Base-by-base conservation (phyloP, 1,140 invertebrate genomes). In the Zaprionus vittiger region DNA sequence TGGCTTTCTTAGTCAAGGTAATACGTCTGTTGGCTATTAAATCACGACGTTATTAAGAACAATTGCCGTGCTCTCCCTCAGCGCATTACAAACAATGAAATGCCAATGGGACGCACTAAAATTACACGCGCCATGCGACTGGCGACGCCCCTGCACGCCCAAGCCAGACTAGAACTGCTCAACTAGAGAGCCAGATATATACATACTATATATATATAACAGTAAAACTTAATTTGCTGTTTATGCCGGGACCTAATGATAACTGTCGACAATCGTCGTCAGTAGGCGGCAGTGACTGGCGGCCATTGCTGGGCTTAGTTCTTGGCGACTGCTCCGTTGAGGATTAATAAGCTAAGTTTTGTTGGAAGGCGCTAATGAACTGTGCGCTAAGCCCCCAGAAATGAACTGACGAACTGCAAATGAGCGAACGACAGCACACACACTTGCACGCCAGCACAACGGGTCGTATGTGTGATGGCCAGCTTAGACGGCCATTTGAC, bases 211-310 rank as follows among this genome's bases (percentile, higher is more conserved):
- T 75, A 83, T 87, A 77, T 85, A 77, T 74, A 85, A 76, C 76
- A 85, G 75, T 89, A 91, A 89, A 89, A 90, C 85, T 89, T 90
- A 89, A 89, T 89, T 91, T 90, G 81, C 67, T 89, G 85, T 89
- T 89, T 89, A 89, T 82, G 86, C 77, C 72, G 26, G 28, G 44
- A 66, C 81, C 85, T 90, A 90, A 89, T 89, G 84, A 89, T 77
- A 90, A 84, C 81, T 79, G 81, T 73, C 65, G 76, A 52, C 73
- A 69, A 52, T 44, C 65, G 60, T 31, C 65, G 31, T 5, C 26
- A 28, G 26, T 28, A 7, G 26, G 26, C 41, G 65, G 31, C 34
- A 56, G 41, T 57, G 57, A 52, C 41, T 37, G 57, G 22, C 57
- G 65, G 28, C 14, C 47, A 26, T 56, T 24, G 59, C 52, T 56